Conservation (phyloP, 1,140 invertebrate genomes). For the Asbolus verrucosus region DNA sequence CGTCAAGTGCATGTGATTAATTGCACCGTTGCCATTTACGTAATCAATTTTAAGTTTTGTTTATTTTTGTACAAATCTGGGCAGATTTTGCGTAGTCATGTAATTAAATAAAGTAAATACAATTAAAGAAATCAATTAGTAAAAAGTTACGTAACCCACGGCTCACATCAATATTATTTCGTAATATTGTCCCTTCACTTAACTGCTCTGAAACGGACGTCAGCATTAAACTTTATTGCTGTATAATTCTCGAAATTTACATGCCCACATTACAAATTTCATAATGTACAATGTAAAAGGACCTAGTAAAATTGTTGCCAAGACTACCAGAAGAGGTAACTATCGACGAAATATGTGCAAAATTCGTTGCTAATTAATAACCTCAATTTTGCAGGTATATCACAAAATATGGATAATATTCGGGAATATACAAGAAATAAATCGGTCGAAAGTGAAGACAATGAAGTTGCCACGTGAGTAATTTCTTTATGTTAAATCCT, state of each 20-base stretch:
- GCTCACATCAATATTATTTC: slow-evolving; percentile 10
- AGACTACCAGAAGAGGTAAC: slow-evolving; percentile 84
- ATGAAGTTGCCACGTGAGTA: slow-evolving; percentile 44
- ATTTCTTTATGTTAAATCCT: not conserved
- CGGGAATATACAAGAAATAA: slow-evolving; percentile 49
- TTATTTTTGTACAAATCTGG: slow-evolving; percentile 9
- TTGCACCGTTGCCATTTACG: slow-evolving; percentile 10
- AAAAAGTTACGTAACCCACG: slow-evolving; percentile 2
- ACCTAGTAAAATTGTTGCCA: slow-evolving; percentile 86
- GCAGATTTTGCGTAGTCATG: slow-evolving; percentile 9
- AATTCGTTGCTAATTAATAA: slow-evolving; percentile 18
- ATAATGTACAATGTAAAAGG: slow-evolving; percentile 87
- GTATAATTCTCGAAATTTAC: slow-evolving; percentile 2
- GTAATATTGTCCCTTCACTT: slow-evolving; percentile 11
- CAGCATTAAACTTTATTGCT: not conserved
- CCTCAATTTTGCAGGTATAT: slow-evolving; percentile 62
- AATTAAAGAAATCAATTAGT: not conserved
- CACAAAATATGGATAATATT: slow-evolving; percentile 66
- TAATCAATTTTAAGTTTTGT: slow-evolving; percentile 18
- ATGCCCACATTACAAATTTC: not conserved
- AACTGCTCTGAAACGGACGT: not conserved
- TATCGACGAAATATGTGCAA: too few species aligned
- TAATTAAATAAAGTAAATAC: not conserved
- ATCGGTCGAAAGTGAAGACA: slow-evolving; percentile 48
- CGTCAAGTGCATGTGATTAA: slow-evolving; percentile 3